phyloP scores from a whole-genome alignment of 2,888 invertebrate genomes.

The Sphaerophoria taeniata region DNA sequence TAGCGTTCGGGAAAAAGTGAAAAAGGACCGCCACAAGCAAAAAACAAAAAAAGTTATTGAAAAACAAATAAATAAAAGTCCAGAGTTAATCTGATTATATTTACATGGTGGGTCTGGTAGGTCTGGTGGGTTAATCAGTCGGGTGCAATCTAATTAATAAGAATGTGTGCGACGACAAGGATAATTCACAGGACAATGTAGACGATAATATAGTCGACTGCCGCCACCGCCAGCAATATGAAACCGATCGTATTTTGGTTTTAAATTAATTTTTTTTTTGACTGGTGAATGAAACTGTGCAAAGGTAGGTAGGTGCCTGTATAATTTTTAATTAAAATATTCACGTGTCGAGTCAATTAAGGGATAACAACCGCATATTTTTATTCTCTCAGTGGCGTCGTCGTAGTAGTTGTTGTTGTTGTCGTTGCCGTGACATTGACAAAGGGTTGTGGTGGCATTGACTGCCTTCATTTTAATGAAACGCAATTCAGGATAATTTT shows the following conservation, averaged over 20 bases:
- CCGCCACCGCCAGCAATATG: not conserved
- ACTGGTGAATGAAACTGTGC: not conserved
- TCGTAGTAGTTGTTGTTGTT: not conserved
- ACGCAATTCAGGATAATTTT: slow-evolving; percentile 4
- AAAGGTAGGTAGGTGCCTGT: slow-evolving; percentile 2
- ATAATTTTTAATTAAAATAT: slow-evolving; percentile 58
- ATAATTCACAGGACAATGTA: slow-evolving; percentile 67
- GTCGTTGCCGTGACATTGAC: slow-evolving; percentile 28
- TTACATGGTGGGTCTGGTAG: not conserved
- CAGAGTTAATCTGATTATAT: slow-evolving; percentile 69
- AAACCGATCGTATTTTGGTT: slow-evolving; percentile 14
- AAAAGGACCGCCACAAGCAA: not conserved
- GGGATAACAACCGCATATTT: slow-evolving; percentile 63
- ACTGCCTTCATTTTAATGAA: not conserved
- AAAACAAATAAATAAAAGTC: slow-evolving; percentile 68
- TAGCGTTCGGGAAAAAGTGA: too few species aligned
- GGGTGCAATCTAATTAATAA: slow-evolving; percentile 72
- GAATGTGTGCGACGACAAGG: slow-evolving; percentile 60
- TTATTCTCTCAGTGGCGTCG: slow-evolving; percentile 29
- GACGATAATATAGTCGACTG: slow-evolving; percentile 51
- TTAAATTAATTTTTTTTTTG: slow-evolving; percentile 19
- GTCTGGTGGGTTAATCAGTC: slow-evolving; percentile 61
- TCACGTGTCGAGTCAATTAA: slow-evolving; percentile 61
- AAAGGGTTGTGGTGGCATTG: not conserved
- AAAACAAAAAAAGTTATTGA: slow-evolving; percentile 28